phyloP scores from a whole-genome alignment of 2,888 invertebrate genomes.

The Archaeoteleia sp. region DNA sequence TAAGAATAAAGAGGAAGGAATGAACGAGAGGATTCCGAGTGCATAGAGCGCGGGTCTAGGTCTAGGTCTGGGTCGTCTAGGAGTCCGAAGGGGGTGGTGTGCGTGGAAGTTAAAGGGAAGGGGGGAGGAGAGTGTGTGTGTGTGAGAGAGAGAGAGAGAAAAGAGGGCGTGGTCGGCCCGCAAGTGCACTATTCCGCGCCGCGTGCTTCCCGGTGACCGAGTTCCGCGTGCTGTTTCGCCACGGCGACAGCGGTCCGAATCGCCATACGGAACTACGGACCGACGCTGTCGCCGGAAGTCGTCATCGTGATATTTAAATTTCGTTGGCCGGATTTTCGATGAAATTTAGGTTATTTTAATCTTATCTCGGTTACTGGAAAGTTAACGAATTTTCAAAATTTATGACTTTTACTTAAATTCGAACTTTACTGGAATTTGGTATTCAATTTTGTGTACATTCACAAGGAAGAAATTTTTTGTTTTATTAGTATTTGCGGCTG shows the following conservation, averaged over 20 bases:
- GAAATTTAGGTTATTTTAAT: not conserved
- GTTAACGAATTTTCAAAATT: too few species aligned
- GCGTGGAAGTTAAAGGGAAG: slow-evolving; percentile 16
- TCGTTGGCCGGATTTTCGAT: not conserved
- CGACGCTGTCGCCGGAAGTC: slow-evolving; percentile 38
- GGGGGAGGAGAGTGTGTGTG: too few species aligned
- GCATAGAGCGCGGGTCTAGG: slow-evolving; percentile 62
- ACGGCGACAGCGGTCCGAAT: not conserved
- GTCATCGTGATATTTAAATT: slow-evolving; percentile 5
- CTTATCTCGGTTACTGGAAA: too few species aligned
- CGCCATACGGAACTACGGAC: slow-evolving; percentile 40
- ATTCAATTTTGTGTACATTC: too few species aligned
- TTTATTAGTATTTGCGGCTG: too few species aligned
- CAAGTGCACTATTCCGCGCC: slow-evolving; percentile 15
- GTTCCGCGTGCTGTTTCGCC: slow-evolving; percentile 57
- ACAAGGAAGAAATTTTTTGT: too few species aligned
- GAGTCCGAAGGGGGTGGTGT: slow-evolving; percentile 29
- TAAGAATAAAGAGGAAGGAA: too few species aligned
- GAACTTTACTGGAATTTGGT: too few species aligned
- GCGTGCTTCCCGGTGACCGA: slow-evolving; percentile 60
- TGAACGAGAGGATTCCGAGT: too few species aligned
- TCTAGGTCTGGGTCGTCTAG: slow-evolving; percentile 73
- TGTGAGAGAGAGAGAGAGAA: too few species aligned
- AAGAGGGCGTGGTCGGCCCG: slow-evolving; percentile 49
- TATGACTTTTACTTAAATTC: too few species aligned